Base-by-base conservation (phyloP, 1,140 invertebrate species). In the Lordiphosa stackelbergi region DNA sequence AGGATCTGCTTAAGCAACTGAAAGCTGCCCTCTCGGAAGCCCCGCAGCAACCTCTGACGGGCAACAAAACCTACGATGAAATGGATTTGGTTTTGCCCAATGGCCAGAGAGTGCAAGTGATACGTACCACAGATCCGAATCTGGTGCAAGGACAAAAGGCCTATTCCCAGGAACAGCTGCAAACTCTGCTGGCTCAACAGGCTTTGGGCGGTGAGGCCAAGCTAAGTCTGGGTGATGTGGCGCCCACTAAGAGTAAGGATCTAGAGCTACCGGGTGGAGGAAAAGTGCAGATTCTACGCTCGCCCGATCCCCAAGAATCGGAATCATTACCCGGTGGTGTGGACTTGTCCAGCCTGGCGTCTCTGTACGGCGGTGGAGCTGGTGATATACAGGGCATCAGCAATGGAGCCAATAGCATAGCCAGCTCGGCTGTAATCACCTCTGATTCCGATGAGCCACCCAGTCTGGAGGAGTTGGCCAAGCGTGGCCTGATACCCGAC, bases 31-130 rank as follows among this genome's bases (percentile, higher is more conserved):
- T 94, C 12, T 91, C 93, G 1, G 92, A 93, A 85, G 90, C 91
- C 24, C 89, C 91, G 0, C 89, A 90, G 61, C 90, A 92, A 58
- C 91, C 92, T 28, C 89, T 89, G 19, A 61, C 47, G 0, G 89
- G 90, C n/a, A 89, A 89, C 16, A 92, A 91, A 78, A 94, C 93
- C 63, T 91, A 93, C 34, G 91, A 92, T 2, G 93, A 93, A 1
- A 90, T 93, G 43, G 93, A 94, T 85, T 90, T 94, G 28, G 90
- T 93, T 24, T 74, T 94, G 24, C 90, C 92, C 1, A 93, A 93
- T 73, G 94, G 93, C 7, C 93, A 94, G 84, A 93, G 92, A 70
- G 90, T 94, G 28, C 93, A 93, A 86, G 90, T 94, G 0, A 93
- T 94, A 49, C 89, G 90, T 81, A 91, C 92, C 34, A 89, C 89